phyloP scores from a whole-genome alignment of 2,797 vertebrate species.

The Microchirus variegatus region DNA sequence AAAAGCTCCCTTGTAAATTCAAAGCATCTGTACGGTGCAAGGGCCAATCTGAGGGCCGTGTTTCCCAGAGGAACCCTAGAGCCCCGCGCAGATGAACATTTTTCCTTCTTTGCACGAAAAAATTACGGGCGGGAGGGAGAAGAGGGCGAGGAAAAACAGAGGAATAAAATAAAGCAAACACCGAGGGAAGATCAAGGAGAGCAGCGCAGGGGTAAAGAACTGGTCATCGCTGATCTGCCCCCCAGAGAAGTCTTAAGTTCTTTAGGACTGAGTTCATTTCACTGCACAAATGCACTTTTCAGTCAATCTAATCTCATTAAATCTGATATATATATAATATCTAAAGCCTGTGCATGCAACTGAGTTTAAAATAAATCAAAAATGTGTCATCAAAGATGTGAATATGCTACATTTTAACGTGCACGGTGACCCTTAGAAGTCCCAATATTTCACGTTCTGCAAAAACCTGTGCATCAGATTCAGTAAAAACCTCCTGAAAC shows the following conservation, averaged over 20 bases:
- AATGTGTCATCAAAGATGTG: too few relatives aligned
- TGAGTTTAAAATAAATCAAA: too few relatives aligned
- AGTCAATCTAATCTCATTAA: too few relatives aligned
- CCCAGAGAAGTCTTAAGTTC: too few relatives aligned
- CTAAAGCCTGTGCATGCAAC: constrained; percentile 44
- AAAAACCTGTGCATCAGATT: too few relatives aligned
- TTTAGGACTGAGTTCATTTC: too few relatives aligned
- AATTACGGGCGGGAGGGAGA: constrained; percentile 63
- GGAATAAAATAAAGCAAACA: constrained; percentile 83
- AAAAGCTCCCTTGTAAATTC: constrained; percentile 79
- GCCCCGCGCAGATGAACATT: constrained; percentile 75
- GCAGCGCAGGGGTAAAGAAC: constrained; percentile 67
- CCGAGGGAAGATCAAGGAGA: constrained; percentile 72
- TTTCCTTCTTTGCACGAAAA: constrained; percentile 80
- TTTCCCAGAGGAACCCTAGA: constrained; percentile 84
- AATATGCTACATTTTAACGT: too few relatives aligned
- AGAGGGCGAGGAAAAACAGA: constrained; percentile 68
- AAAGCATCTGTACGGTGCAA: constrained; percentile 82
- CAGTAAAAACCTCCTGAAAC: too few relatives aligned
- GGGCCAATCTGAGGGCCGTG: constrained; percentile 65
- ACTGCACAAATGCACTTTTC: too few relatives aligned
- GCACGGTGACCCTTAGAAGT: too few relatives aligned
- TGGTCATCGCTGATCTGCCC: constrained; percentile 70
- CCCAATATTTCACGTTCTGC: too few relatives aligned
- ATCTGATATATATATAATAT: constrained; percentile 50